A percentile compares a stretch with the other conserved stretches of the same genome.
These are phyloP conservation scores for Cyprinella venusta DNA, from an alignment of 2,797 vertebrate genomes.

Conservation along the genomic window DNA sequence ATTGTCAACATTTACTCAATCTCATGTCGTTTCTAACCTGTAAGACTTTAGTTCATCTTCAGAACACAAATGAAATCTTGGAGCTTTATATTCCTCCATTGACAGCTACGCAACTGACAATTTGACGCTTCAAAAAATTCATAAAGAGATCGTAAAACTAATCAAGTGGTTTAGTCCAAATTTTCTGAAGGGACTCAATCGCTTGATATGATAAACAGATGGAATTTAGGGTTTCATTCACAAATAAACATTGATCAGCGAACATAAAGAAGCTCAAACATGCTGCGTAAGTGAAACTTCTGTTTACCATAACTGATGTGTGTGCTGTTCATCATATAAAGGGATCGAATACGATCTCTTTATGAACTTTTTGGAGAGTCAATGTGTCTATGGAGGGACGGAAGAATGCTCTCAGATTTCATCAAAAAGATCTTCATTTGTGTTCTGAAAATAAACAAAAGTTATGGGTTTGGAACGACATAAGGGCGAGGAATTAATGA, in stretches of 20 bases:
- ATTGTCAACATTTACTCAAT: not conserved
- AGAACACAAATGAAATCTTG: no score
- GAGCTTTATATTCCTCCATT: no score
- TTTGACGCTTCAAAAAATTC: no score
- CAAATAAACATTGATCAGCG: not conserved
- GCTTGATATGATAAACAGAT: not conserved
- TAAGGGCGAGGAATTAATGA: not conserved
- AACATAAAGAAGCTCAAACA: not conserved
- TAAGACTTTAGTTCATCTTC: not conserved
- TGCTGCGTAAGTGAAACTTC: no score
- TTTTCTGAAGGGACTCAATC: not conserved
- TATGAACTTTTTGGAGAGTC: no score
- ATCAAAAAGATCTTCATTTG: not conserved
- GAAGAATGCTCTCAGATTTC: not conserved
- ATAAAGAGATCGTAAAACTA: no score
- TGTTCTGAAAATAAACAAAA: not conserved
- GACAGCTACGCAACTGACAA: no score
- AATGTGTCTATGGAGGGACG: no score
- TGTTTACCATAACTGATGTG: no score
- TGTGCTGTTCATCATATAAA: not conserved
- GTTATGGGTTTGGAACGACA: not conserved
- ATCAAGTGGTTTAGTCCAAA: not conserved
- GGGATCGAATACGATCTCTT: no score
- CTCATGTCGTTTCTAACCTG: not conserved
- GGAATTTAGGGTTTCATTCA: not conserved